Evolutionary conservation across 2,797 vertebrate species (phyloP).

Genomic region (Lates japonicus): DNA sequence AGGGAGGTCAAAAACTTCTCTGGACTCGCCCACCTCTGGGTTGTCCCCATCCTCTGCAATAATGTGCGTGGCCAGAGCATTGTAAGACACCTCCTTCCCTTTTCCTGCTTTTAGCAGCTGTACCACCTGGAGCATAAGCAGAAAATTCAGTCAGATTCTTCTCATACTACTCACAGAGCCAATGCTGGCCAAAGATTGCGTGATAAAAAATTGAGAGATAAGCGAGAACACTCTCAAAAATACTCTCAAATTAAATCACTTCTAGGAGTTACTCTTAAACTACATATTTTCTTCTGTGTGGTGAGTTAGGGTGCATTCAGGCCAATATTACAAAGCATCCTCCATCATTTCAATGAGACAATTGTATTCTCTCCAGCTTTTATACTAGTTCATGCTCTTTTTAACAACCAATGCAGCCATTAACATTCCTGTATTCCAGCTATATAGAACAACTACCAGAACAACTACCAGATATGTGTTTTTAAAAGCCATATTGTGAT

Average conservation of each 20-base stretch:
- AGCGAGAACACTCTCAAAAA: too few species aligned
- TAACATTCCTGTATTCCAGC: too few species aligned
- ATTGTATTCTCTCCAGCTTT: too few species aligned
- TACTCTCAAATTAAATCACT: too few species aligned
- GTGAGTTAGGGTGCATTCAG: neutral
- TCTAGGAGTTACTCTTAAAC: too few species aligned
- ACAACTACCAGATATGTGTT: too few species aligned
- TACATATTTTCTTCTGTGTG: neutral
- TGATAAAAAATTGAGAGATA: neutral
- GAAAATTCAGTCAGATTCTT: neutral
- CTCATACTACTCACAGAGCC: neutral
- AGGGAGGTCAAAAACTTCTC: conserved; percentile 97
- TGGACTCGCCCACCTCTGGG: conserved; percentile 96
- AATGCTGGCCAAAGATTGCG: neutral
- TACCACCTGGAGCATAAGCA: conserved; percentile 87
- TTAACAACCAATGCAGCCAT: too few species aligned
- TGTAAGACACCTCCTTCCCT: conserved; percentile 98
- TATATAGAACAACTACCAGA: too few species aligned
- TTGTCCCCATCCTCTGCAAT: conserved; percentile 98
- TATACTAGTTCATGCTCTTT: too few species aligned
- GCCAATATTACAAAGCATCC: too few species aligned
- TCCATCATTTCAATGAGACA: too few species aligned
- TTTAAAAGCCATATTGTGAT: too few species aligned
- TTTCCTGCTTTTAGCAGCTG: conserved; percentile 95
- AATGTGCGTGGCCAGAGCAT: conserved; percentile 96